Evolutionary conservation across 2,797 vertebrate genomes (phyloP).

Genomic region (Coendou prehensilis): DNA sequence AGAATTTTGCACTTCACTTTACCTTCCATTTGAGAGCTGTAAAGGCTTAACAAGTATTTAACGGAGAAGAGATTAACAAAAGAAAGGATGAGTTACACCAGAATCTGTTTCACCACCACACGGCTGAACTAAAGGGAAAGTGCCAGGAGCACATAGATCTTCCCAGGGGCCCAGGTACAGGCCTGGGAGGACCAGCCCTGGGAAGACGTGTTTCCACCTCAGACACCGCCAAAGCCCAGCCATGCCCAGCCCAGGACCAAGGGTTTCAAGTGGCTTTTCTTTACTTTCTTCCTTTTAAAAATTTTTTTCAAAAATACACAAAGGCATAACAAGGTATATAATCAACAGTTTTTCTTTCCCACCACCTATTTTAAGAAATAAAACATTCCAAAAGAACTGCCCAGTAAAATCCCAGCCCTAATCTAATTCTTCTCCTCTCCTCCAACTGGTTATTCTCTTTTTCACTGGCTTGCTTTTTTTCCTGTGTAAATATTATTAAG

Average conservation of each 20-base stretch:
- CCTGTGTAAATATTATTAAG: background rate
- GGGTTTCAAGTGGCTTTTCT: background rate
- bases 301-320: background rate
- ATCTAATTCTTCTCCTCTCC: background rate
- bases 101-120: background rate
- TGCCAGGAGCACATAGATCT: accelerated
- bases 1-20: background rate
- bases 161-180: background rate
- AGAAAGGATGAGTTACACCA: background rate
- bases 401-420: background rate
- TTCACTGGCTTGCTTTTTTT: background rate
- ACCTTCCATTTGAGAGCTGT: background rate
- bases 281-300: background rate
- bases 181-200: background rate
- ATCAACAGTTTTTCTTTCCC: background rate
- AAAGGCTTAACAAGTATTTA: background rate
- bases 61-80: background rate
- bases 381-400: background rate
- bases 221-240: background rate
- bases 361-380: background rate
- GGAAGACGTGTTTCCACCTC: background rate
- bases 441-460: background rate
- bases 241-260: no score
- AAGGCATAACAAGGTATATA: background rate
- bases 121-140: accelerated